Evolutionary conservation across 2,888 invertebrate genomes (phyloP).

Genomic region (Papilio elwesi): DNA sequence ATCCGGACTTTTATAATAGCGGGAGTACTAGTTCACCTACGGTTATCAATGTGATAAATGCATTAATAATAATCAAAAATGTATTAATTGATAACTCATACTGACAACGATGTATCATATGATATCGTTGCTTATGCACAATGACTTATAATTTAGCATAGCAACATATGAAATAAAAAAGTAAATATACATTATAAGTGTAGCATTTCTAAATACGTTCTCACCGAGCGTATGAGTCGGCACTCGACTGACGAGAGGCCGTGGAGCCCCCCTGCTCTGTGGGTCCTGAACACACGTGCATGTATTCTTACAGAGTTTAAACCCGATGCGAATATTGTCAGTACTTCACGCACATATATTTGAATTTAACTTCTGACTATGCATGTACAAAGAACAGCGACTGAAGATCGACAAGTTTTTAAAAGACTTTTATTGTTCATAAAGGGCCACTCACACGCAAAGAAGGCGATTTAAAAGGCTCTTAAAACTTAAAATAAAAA

Average conservation of each 20-base stretch:
- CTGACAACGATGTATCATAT: not conserved
- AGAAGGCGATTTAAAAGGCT: too few relatives aligned
- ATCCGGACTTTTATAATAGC: too few relatives aligned
- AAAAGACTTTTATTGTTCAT: too few relatives aligned
- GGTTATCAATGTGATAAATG: not conserved
- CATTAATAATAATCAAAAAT: not conserved
- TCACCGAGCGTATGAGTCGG: conserved; percentile 14
- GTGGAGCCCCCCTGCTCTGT: conserved; percentile 14
- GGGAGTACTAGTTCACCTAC: too few relatives aligned
- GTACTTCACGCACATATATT: conserved; percentile 12
- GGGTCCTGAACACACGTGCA: conserved; percentile 1
- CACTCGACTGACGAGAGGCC: conserved; percentile 38
- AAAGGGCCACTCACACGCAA: too few relatives aligned
- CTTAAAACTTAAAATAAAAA: too few relatives aligned
- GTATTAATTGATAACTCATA: not conserved
- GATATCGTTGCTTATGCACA: not conserved
- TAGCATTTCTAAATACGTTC: conserved; percentile 21
- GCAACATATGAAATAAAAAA: not conserved
- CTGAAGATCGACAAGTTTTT: too few relatives aligned
- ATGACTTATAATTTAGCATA: not conserved
- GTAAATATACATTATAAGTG: not conserved
- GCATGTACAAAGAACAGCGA: not conserved
- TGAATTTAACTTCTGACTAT: not conserved
- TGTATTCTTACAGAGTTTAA: conserved; percentile 21
- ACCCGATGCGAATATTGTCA: conserved; percentile 9